Evolutionary conservation across 2,797 vertebrate genomes (phyloP).

Genomic region (Megalops cyprinoides): DNA sequence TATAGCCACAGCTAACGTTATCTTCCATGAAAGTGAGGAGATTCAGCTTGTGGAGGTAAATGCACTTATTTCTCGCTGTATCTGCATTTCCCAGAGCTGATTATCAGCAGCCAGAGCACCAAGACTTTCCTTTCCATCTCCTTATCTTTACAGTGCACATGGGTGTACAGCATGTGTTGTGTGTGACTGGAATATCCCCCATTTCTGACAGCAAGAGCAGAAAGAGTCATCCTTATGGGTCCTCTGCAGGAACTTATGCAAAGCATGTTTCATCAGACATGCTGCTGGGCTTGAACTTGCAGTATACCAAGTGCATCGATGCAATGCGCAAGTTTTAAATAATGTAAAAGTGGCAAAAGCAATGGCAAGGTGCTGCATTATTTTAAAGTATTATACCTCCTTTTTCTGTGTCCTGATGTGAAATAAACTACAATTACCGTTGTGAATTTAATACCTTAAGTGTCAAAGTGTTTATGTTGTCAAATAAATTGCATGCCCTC

Average conservation of each 20-base stretch:
- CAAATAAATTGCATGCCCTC: not conserved
- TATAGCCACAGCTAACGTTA: no score
- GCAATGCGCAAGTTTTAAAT: no score
- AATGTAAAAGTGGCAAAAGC: not conserved
- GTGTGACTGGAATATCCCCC: no score
- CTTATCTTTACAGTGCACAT: conserved; percentile 2
- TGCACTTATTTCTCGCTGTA: not conserved
- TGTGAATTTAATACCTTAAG: not conserved
- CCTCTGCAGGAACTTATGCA: not conserved
- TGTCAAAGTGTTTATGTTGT: no score
- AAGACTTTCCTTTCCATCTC: not conserved
- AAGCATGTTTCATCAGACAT: not conserved
- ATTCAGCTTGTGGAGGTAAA: not conserved
- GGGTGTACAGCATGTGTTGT: not conserved
- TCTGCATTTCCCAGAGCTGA: not conserved
- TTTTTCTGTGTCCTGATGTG: not conserved
- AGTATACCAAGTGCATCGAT: not conserved
- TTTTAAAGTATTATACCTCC: not conserved
- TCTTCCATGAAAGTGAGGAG: no score
- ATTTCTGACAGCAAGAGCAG: not conserved
- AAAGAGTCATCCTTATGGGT: not conserved
- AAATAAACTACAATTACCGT: not conserved
- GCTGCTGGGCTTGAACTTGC: not conserved
- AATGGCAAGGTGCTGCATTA: not conserved
- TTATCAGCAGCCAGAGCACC: not conserved